These are phyloP conservation scores for Pagrus major DNA, from an alignment of 2,113 vertebrate species.

Conservation along the genomic window DNA sequence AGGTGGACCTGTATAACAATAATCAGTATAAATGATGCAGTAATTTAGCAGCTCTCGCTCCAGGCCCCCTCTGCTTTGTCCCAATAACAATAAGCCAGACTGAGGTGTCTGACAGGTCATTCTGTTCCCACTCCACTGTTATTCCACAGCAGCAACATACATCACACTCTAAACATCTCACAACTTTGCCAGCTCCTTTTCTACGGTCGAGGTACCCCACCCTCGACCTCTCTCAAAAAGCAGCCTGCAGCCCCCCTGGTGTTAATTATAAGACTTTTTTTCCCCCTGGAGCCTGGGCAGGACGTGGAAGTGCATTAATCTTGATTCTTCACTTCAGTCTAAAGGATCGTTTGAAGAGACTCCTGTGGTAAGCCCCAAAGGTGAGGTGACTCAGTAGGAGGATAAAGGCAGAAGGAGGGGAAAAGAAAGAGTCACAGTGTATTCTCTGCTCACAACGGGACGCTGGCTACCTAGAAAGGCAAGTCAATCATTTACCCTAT, in stretches of 20 bases:
- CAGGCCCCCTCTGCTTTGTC: slow-evolving; percentile 46
- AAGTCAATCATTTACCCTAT: slow-evolving; percentile 57
- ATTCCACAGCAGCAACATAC: slow-evolving; percentile 49
- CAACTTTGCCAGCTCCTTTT: slow-evolving; percentile 63
- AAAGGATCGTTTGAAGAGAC: slow-evolving; percentile 83
- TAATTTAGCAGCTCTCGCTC: slow-evolving; percentile 46
- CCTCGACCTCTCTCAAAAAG: slow-evolving; percentile 56
- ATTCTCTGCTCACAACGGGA: slow-evolving; percentile 50
- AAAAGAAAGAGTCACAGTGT: slow-evolving; percentile 41
- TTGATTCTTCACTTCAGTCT: slow-evolving; percentile 82
- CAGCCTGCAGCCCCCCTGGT: slow-evolving; percentile 74
- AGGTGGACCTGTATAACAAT: slow-evolving; percentile 31
- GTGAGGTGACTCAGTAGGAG: slow-evolving; percentile 69
- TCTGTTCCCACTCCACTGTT: slow-evolving; percentile 45
- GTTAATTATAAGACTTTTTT: slow-evolving; percentile 83
- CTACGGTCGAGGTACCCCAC: slow-evolving; percentile 43
- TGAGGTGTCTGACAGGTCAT: slow-evolving; percentile 60
- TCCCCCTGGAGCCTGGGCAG: slow-evolving; percentile 59
- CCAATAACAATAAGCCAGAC: slow-evolving; percentile 62
- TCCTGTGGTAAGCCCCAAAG: slow-evolving; percentile 80
- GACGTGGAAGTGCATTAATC: slow-evolving; percentile 85
- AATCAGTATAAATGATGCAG: slow-evolving; percentile 54
- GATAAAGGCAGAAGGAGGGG: slow-evolving; percentile 44
- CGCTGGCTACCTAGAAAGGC: slow-evolving; percentile 46
- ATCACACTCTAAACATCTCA: slow-evolving; percentile 50